Base-by-base conservation (phyloP, 1,140 invertebrate genomes). In the Papilio polytes region DNA sequence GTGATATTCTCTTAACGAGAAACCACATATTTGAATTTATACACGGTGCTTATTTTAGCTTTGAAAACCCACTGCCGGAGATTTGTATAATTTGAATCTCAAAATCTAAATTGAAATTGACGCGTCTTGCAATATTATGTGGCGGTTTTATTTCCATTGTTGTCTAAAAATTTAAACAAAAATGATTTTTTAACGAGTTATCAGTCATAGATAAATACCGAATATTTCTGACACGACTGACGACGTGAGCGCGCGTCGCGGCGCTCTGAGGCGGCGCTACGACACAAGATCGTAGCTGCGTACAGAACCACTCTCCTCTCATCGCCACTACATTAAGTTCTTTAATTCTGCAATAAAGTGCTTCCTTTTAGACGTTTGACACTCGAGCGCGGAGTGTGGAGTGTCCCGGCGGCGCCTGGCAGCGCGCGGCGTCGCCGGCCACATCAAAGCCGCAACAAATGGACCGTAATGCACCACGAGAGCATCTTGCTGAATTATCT, bases 401-500 rank as follows among this genome's bases (percentile, higher is more conserved):
- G 56, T 44, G 56, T 51, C 36, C 56, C 78, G 80, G 73, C 66
- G 41, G 59, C 22, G 79, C 59, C 80, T 70, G 74, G 51, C 66
- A 53, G 48, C 78, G 66, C 18, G 81, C 44, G 22, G 80, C 53
- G 15, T 41, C 31, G 82, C 83, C 76, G 78, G 51, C 36, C 77
- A 86, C 83, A 87, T 88, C 88, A 90, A 90, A 88, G 87, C 84
- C 78, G 82, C 56, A 70, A 82, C 88, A 91, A 90, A 94, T 91
- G 91, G 90, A 91, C 84, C 83, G 83, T 91, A 92, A 94, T 92
- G 90, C 88, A 87, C 82, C 70, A 83, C 66, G 80, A 89, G 86
- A 85, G 89, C 86, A 89, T 84, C 88, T 92, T 89, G 86, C 83
- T 82, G 88, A 94, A 93, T 93, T 91, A 91, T 94, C 91, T 91